phyloP scores from a whole-genome alignment of 2,888 invertebrate species.

The Phlogophora meticulosa region DNA sequence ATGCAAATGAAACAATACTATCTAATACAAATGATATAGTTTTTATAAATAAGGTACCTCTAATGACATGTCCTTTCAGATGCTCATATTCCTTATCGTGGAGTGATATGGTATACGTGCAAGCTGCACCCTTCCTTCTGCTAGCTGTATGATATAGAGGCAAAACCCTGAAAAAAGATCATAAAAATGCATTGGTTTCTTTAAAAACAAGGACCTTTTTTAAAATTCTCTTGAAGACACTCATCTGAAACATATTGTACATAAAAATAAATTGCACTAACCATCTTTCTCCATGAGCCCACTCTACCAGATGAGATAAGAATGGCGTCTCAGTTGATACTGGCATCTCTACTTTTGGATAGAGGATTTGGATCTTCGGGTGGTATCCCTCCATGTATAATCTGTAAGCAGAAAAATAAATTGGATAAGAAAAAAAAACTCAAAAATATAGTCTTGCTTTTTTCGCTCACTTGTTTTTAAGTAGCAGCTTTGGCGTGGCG shows the following conservation, averaged over 20 bases:
- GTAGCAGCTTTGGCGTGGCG: too few species aligned
- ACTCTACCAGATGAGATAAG: slow-evolving; percentile 95
- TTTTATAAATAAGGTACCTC: slow-evolving; percentile 32
- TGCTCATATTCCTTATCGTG: slow-evolving; percentile 48
- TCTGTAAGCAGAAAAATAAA: slow-evolving; percentile 80
- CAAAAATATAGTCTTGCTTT: neutral
- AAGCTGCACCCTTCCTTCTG: slow-evolving; percentile 69
- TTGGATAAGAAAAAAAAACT: neutral
- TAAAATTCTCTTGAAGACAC: neutral
- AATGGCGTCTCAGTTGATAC: slow-evolving; percentile 96
- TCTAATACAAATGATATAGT: too few species aligned
- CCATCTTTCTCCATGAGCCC: slow-evolving; percentile 95
- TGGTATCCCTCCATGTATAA: slow-evolving; percentile 94
- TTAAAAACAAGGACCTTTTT: too few species aligned
- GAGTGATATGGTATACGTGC: slow-evolving; percentile 61
- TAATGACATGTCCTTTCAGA: slow-evolving; percentile 49
- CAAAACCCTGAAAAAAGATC: slow-evolving; percentile 68
- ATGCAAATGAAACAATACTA: too few species aligned
- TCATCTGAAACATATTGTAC: too few species aligned
- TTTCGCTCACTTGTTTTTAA: neutral
- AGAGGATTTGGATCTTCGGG: slow-evolving; percentile 93
- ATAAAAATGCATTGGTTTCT: neutral
- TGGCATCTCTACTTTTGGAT: slow-evolving; percentile 94
- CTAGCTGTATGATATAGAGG: slow-evolving; percentile 68
- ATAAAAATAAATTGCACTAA: slow-evolving; percentile 64